Evolutionary conservation across 2,113 vertebrate genomes (phyloP).

Genomic region (Rhagologus leucostigma): DNA sequence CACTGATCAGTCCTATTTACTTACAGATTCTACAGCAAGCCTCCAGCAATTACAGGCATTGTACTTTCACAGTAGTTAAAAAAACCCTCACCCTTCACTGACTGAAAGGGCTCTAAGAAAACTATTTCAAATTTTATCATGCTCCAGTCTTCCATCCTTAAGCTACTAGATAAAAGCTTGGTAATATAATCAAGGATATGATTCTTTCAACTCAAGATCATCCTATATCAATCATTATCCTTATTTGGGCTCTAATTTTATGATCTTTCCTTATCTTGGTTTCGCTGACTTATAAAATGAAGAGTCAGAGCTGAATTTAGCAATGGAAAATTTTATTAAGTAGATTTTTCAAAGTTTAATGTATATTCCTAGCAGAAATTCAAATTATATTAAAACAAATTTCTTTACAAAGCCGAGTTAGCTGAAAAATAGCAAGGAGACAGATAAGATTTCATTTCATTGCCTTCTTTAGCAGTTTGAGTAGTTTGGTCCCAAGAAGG

Average conservation of each 20-base stretch:
- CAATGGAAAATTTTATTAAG: constrained; percentile 29
- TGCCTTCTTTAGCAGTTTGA: neutral
- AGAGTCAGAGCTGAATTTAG: neutral
- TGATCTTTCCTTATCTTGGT: neutral
- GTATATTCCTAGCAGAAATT: neutral
- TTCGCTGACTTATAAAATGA: neutral
- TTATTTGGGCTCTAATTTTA: neutral
- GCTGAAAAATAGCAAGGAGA: neutral
- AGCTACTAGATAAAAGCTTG: neutral
- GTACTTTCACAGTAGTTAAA: neutral
- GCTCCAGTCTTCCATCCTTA: neutral
- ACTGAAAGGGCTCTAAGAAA: neutral
- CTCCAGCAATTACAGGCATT: neutral
- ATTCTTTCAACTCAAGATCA: neutral
- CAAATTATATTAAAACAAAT: neutral
- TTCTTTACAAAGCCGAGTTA: neutral
- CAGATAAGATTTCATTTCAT: neutral
- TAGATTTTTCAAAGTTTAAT: neutral
- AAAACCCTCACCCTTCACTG: neutral
- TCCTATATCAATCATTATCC: neutral
- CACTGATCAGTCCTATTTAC: too few species aligned
- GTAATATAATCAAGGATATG: neutral
- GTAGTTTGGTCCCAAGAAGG: neutral
- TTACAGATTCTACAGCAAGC: neutral
- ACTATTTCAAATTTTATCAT: neutral